Evolutionary conservation across 2,797 vertebrate species (phyloP).

Genomic region (Hoplostethus atlanticus): DNA sequence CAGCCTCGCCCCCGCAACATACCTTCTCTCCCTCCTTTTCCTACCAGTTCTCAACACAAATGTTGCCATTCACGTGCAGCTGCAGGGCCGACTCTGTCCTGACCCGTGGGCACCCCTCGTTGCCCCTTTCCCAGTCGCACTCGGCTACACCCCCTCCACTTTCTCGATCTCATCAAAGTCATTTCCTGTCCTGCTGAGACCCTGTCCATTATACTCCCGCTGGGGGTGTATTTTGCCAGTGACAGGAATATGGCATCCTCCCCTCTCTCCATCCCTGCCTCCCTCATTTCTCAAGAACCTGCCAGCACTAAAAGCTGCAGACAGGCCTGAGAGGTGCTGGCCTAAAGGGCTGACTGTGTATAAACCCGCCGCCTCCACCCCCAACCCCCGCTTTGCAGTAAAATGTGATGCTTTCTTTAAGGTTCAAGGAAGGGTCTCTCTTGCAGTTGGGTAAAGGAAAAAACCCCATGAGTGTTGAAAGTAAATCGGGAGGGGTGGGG

Average conservation of each 20-base stretch:
- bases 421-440: constrained; percentile 85
- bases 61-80: constrained; percentile 68
- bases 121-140: constrained; percentile 44
- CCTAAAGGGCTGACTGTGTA: constrained; percentile 71
- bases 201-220: constrained; percentile 80
- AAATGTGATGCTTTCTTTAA: constrained; percentile 84
- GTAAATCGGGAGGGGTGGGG: constrained; percentile 75
- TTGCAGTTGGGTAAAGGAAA: constrained; percentile 71
- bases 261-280: constrained; percentile 55
- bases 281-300: constrained; percentile 68
- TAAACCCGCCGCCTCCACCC: constrained; percentile 43
- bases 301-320: constrained; percentile 76
- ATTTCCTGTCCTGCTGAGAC: constrained; percentile 80
- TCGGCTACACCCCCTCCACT: constrained; percentile 40
- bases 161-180: constrained; percentile 75
- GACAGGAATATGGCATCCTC: constrained; percentile 84
- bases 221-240: constrained; percentile 82
- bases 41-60: constrained; percentile 63
- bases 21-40: constrained; percentile 48
- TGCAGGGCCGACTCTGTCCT: constrained; percentile 46
- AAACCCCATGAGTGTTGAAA: constrained; percentile 82
- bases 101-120: constrained; percentile 60
- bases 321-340: constrained; percentile 71
- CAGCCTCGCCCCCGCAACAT: constrained; percentile 51
- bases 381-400: constrained; percentile 75